Evolutionary conservation across 2,888 invertebrate species (phyloP), one percentile per base, ranked within the genome.

Genomic region (Mythimna lalbum): DNA sequence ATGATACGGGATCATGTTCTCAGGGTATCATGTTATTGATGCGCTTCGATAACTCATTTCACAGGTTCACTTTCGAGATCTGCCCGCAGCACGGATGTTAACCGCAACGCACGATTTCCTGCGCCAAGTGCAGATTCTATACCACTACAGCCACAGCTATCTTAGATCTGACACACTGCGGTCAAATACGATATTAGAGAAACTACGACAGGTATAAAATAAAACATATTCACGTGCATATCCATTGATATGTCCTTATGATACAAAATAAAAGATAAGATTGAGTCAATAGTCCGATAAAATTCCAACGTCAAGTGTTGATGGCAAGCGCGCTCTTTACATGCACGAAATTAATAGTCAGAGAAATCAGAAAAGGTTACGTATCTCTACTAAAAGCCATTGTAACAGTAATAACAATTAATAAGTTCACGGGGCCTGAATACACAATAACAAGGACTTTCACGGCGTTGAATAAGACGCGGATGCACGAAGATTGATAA

Each of bases 31-130:
- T 86, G 89, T 93, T 89, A 88, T 90, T 88, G 93, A 91, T 90
- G 90, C 92, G 94, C 93, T 93, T 95, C 92, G 93, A 90, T 94
- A 93, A 91, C 87, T 93, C 93, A 94, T 95, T 94, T 94, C 94
- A 91, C 93, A 92, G 92, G 93, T 93, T 95, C 93, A 89, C 95
- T 94, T 94, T 95, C 95, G 88, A 91, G 93, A 91, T 91, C 90
- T 84, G 85, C 88, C 90, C 88, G 87, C 86, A 90, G 90, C 89
- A 86, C 90, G 92, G 91, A 93, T 92, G 89, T 89, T 88, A 92
- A 92, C 93, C 93, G 90, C 94, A 94, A 88, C 86, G 84, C 88
- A 88, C 87, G 86, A 88, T 90, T 92, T 89, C 91, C 90, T 90
- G 88, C 81, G 87, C 76, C 78, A 69, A 68, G 65, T 70, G 80